Base-by-base conservation (phyloP, 2,888 invertebrate genomes). In the Tryphoninae sp. region DNA sequence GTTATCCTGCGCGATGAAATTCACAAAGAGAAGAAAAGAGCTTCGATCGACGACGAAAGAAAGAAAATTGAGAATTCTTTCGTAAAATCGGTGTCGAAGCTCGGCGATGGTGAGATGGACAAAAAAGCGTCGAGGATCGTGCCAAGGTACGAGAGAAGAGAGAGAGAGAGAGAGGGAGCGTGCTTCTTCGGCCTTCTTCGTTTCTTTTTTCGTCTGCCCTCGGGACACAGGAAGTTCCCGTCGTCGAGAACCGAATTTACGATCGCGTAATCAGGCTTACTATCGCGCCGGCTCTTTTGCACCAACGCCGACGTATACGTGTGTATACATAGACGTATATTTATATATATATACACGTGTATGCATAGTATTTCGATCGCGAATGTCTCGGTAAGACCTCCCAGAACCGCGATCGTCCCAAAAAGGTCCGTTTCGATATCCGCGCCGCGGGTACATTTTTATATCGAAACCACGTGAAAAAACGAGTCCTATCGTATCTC, bases 231-330 rank as follows among this genome's bases (percentile, higher is more conserved):
- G 82, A 82, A 82, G 80, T 82, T 59, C 72, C 72, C 76, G 82
- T 79, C 77, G 73, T 80, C 82, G 76, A 74, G 67, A n/a, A 26
- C 77, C 73, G 45, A 82, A 82, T 82, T 82, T 82, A 82, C 82
- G 82, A 82, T 82, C 82, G 69, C 82, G 77, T 76, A 82, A 82
- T 82, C 82, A 69, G 82, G 40, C 79, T 72, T 76, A 79, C 82
- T 82, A 82, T 82, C 82, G 58, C 55, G 49, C 81, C 53, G 58
- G 79, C 78, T 69, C 78, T 75, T 65, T 78, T 71, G 58, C 51
- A 51, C 51, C 51, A 16, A 16, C 67, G 55, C 61, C 42, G 65
- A 65, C 65, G 55, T 62, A 26, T 58, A 33, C 42, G 11, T 8
- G 2, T 42, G n/a, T 53, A 55, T 74, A 49, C 23, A 49, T 13